Base-by-base conservation (phyloP, 2,888 invertebrate species). In the Xestia rhomboidea region DNA sequence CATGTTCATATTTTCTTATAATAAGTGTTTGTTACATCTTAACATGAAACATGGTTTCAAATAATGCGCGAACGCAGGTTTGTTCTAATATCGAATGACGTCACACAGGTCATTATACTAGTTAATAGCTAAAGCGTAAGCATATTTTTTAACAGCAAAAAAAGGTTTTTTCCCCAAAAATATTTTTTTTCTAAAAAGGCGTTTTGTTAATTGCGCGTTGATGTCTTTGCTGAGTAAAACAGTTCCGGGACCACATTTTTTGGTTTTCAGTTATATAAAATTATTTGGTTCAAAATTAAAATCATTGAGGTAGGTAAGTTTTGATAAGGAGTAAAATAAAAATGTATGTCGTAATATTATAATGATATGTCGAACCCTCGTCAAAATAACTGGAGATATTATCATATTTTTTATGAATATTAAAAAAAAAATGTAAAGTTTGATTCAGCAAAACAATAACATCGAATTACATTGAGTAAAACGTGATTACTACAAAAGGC, bases 221-320 rank as follows among this genome's bases (percentile, higher is more conserved):
- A 88, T 88, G 87, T 88, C 87, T 88, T 88, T 87, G 85, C 64
- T 79, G 49, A 0, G 69, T 73, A 70, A 79, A 79, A 72, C 18
- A 24, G 13, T 60, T 38, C 41, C 34, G 34, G 70, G 64, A 24
- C 1, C n/a, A 30, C 0, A 49, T 67, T 68, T 64, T 78, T 34
- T 21, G 41, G 24, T 34, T 68, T 63, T 49, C 0, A 13, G 3
- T 10, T n/a, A 15, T 51, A 11, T 41, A 10, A 41, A 10, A 13
- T 34, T 30, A 1, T n/a, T 54, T 4, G 1, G 1, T 27, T 21
- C 13, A 15, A 51, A 27, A 27, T 34, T 24, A 11, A 49, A 70
- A 4, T 11, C 0, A 18, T 76, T 69, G 4, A 38, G 13, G 15
- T 21, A 41, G n/a, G 8, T 30, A 10, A 30, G 10, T 49, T 21